Conservation (phyloP, 2,113 vertebrate genomes). For the Amphilophus citrinellus region DNA sequence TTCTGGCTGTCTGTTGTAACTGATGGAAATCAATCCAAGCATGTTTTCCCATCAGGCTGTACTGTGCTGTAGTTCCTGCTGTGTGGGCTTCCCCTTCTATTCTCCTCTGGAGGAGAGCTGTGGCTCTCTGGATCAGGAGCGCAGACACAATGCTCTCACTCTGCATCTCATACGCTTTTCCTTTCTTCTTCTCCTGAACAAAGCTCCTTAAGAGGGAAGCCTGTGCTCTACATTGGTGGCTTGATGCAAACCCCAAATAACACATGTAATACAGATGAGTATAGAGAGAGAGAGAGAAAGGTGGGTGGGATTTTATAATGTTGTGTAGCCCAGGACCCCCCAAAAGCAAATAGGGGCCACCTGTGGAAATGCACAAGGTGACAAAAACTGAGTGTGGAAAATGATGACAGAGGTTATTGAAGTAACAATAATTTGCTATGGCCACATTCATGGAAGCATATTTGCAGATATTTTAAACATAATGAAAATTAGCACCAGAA, state of each 20-base stretch:
- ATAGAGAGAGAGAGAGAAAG: not conserved
- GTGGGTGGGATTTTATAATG: constrained; percentile 47
- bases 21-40: constrained; percentile 60
- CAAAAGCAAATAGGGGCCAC: constrained; percentile 53
- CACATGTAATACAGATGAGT: constrained; percentile 75
- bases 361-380: constrained; percentile 42
- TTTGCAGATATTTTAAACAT: constrained; percentile 14
- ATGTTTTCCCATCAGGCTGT: constrained; percentile 60
- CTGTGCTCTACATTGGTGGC: constrained; percentile 73
- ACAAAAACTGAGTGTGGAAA: constrained; percentile 23
- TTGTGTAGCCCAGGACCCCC: constrained; percentile 46
- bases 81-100: constrained; percentile 71
- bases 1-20: constrained; percentile 43
- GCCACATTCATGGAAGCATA: not conserved
- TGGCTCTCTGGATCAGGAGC: constrained; percentile 48
- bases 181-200: constrained; percentile 35
- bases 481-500: constrained; percentile 14
- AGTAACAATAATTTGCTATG: not conserved
- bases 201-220: constrained; percentile 46
- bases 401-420: not conserved
- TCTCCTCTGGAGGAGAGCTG: constrained; percentile 36
- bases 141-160: constrained; percentile 57
- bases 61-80: constrained; percentile 62
- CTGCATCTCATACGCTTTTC: constrained; percentile 16
- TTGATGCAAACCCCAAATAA: constrained; percentile 52